phyloP scores from a whole-genome alignment of 2,797 vertebrate genomes.

The Gymnoscopelus microlampas region DNA sequence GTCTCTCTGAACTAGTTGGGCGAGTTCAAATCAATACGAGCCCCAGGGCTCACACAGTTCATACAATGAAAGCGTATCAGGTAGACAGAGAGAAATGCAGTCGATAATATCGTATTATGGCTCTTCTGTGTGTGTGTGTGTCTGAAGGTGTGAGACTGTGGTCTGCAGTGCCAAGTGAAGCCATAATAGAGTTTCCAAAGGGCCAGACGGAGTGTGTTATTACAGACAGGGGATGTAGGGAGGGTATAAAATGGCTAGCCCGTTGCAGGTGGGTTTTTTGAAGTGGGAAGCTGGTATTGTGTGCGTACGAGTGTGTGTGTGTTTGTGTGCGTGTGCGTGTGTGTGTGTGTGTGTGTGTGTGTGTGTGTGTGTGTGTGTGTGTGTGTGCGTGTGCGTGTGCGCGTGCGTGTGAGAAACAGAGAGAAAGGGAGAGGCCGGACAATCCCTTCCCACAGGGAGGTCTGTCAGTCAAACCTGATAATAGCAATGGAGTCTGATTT shows the following conservation, averaged over 20 bases:
- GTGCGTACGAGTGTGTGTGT: background rate
- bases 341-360: slow-evolving; percentile 33
- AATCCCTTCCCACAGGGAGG: slow-evolving; percentile 15
- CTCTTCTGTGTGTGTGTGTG: slow-evolving; percentile 38
- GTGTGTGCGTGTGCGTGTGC: slow-evolving; percentile 18
- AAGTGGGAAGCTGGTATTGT: slow-evolving; percentile 14
- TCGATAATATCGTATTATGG: slow-evolving; percentile 68
- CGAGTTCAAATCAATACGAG: slow-evolving; percentile 66
- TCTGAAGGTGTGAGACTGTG: slow-evolving; percentile 46
- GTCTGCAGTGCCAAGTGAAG: slow-evolving; percentile 63
- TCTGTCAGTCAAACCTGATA: slow-evolving; percentile 43
- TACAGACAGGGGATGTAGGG: slow-evolving; percentile 50
- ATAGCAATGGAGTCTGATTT: slow-evolving; percentile 20
- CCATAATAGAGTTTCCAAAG: slow-evolving; percentile 70
- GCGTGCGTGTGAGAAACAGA: slow-evolving; percentile 41
- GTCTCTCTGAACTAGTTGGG: slow-evolving; percentile 46
- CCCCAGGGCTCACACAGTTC: slow-evolving; percentile 43
- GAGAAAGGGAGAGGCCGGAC: slow-evolving; percentile 40
- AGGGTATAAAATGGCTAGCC: slow-evolving; percentile 42
- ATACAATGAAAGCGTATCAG: slow-evolving; percentile 64
- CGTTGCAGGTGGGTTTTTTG: slow-evolving; percentile 56
- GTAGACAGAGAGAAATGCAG: slow-evolving; percentile 61
- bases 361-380: slow-evolving; percentile 5
- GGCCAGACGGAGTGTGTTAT: slow-evolving; percentile 67
- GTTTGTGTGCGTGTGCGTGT: slow-evolving; percentile 12